Evolutionary conservation across 2,888 invertebrate genomes (phyloP).

Genomic region (Acrobasis consociella): DNA sequence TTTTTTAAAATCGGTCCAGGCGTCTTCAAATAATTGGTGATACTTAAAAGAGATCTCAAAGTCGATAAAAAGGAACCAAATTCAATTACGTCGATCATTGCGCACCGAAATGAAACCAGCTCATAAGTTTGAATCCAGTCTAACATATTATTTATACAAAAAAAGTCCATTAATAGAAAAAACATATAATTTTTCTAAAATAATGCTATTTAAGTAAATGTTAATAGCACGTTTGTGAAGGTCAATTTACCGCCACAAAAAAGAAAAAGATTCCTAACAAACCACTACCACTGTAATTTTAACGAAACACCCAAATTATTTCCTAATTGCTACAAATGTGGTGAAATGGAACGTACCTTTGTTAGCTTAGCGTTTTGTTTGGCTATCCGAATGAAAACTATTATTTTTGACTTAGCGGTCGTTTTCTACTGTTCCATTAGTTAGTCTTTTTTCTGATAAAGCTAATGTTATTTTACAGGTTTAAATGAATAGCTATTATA

Average conservation of each 20-base stretch:
- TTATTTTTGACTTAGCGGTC: constrained; percentile 27
- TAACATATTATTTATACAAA: too few relatives aligned
- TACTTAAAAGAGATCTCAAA: too few relatives aligned
- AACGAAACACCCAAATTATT: constrained; percentile 16
- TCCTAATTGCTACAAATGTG: constrained; percentile 22
- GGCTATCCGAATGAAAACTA: constrained; percentile 18
- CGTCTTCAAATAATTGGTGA: too few relatives aligned
- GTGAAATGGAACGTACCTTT: constrained; percentile 13
- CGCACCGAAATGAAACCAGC: too few relatives aligned
- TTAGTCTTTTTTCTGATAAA: background rate
- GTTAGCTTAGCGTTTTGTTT: constrained; percentile 15
- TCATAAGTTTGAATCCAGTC: too few relatives aligned
- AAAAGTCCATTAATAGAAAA: too few relatives aligned
- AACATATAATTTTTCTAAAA: too few relatives aligned
- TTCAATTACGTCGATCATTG: too few relatives aligned
- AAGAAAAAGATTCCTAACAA: background rate
- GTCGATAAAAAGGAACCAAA: too few relatives aligned
- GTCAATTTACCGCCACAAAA: background rate
- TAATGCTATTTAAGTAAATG: too few relatives aligned
- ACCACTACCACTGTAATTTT: constrained; percentile 2
- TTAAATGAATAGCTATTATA: background rate
- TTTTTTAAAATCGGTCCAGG: too few relatives aligned
- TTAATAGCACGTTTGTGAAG: background rate
- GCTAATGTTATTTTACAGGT: constrained; percentile 2
- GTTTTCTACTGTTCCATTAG: constrained; percentile 16